Percentiles rank a stretch among this genome's conserved stretches.
Conservation (phyloP, 2,888 invertebrate genomes). For the Norana najaformis region DNA sequence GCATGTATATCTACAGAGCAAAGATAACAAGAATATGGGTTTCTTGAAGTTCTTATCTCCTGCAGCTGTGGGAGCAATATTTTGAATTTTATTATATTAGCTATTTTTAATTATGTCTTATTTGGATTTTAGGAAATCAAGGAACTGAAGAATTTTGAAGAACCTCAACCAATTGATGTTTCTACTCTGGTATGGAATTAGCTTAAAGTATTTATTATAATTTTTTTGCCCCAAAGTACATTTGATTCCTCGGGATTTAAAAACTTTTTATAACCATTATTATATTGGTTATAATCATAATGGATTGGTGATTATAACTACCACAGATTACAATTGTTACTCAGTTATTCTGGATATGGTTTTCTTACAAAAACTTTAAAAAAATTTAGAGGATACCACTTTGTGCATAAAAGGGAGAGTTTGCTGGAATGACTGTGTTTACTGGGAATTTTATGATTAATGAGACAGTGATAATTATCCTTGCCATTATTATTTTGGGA, state of each 20-base stretch:
- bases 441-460: neutral
- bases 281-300: neutral
- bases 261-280: too few species aligned
- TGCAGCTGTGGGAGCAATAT: neutral
- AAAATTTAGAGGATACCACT: neutral
- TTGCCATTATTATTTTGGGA: neutral
- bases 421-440: neutral
- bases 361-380: neutral
- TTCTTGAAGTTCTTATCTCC: neutral
- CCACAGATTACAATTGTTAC: neutral
- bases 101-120: constrained; percentile 14
- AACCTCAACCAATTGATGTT: constrained; percentile 59
- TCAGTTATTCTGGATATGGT: neutral
- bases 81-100: neutral
- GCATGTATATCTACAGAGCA: neutral
- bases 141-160: constrained; percentile 57
- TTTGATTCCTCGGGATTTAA: too few species aligned
- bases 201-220: too few species aligned
- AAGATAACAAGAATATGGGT: neutral
- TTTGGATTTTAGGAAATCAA: constrained; percentile 52
- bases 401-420: neutral
- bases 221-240: too few species aligned
- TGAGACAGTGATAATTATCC: neutral
- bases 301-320: constrained; percentile 1
- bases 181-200: constrained; percentile 55